Base-by-base conservation (phyloP, 2,113 vertebrate species). In the Syngnathoides biaculeatus region DNA sequence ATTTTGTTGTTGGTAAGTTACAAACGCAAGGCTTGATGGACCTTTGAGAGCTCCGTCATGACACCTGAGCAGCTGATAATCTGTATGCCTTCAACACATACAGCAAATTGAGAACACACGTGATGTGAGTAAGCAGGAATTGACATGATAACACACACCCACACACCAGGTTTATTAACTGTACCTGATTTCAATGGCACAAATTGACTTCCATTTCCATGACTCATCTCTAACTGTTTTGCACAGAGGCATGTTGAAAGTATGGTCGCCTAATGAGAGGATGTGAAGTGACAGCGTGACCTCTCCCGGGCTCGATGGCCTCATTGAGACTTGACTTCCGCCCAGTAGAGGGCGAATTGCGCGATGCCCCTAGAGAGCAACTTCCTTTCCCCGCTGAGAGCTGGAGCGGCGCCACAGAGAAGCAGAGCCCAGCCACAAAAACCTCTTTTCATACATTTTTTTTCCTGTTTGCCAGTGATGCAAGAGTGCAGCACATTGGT, bases 361-460 rank as follows among this genome's bases (percentile, higher is more conserved):
- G 80, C 82, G 56, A 73, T 74, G 80, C 82, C 84, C 74, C 72
- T 27, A n/a, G 75, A 85, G 83, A 86, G 74, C 77, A 78, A 87
- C 88, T 90, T 91, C 90, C 90, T 92, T 85, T 13, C 90, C 91
- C 87, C 71, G 84, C 89, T 89, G 90, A 71, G 89, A 86, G 79
- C 78, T 91, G 90, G 90, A 90, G 27, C 43, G 30, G 64, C 79
- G 87, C 87, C 89, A 88, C 26, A 35, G 80, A 53, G 81, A 83
- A 73, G 77, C 57, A 58, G 73, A 86, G 71, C 72, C 77, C 82
- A 87, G 88, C 85, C 76, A 67, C 75, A 82, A 74, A 85, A 69
- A 45, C 8, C 57, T 76, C 66, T 56, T 59, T 69, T 66, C 67
- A 60, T 9, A 67, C 26, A 39, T 57, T 50, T 75, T 68, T 60